Conservation (phyloP, 2,113 vertebrate genomes). For the Solea solea region DNA sequence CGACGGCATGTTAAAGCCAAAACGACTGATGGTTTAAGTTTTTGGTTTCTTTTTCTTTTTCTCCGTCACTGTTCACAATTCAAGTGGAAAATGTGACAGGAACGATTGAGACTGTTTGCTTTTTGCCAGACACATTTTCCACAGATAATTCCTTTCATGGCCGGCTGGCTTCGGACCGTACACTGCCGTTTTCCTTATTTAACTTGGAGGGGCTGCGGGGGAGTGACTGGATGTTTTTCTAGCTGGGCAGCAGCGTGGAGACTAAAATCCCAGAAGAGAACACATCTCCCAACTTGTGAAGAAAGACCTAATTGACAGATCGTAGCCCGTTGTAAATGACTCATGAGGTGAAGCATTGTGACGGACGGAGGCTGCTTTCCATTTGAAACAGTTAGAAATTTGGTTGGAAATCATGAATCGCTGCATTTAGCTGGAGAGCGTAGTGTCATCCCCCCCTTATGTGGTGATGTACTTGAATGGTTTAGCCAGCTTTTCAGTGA, state of each 20-base stretch:
- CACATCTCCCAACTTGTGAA: constrained; percentile 75
- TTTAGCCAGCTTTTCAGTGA: not conserved
- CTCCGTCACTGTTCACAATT: constrained; percentile 53
- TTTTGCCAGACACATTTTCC: constrained; percentile 78
- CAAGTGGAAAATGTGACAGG: constrained; percentile 70
- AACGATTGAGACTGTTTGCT: constrained; percentile 57
- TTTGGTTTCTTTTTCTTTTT: constrained; percentile 31
- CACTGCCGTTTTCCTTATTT: constrained; percentile 77
- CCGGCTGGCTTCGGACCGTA: constrained; percentile 70
- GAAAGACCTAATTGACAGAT: constrained; percentile 80
- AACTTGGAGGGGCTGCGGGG: constrained; percentile 65
- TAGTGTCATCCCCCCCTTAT: constrained; percentile 1
- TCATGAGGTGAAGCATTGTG: constrained; percentile 72
- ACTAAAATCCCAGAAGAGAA: constrained; percentile 79
- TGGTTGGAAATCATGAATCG: constrained; percentile 1
- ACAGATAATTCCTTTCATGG: constrained; percentile 81
- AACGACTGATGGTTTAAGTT: constrained; percentile 42
- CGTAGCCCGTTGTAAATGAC: constrained; percentile 75
- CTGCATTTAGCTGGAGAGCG: constrained; percentile 6
- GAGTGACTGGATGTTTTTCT: constrained; percentile 77
- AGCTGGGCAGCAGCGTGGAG: constrained; percentile 78
- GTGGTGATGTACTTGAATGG: not conserved
- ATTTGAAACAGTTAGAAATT: constrained; percentile 22
- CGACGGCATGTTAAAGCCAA: constrained; percentile 19
- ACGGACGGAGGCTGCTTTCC: constrained; percentile 41